Base-by-base conservation (phyloP, 2,797 vertebrate species). In the Alosa sapidissima region DNA sequence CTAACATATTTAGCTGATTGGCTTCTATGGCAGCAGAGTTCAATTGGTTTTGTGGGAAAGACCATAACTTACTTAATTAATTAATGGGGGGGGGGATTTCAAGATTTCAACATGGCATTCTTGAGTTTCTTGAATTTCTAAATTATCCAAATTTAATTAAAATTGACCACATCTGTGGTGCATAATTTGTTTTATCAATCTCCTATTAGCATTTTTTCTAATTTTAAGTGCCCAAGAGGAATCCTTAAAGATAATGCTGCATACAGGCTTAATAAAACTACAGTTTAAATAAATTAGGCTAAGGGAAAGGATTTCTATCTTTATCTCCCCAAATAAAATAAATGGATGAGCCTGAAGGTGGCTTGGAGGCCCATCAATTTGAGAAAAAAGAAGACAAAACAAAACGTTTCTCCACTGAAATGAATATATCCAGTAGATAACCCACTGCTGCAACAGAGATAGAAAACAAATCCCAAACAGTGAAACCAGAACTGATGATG, bases 341-440 rank as follows among this genome's bases (percentile, higher is more conserved):
- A 75, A 75, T 41, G 68, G 33, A 75, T 75, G 21, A 10, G 72
- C 19, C 72, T 16, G 41, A 47, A 28, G 60, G 60, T 9, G n/a
- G n/a, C 24, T 65, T n/a, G 72, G 41, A 45, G 14, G 41, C 72
- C 36, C 2, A 41, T 3, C 14, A 14, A 45, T 36, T 45, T 75
- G 21, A 33, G 14, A 45, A 47, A 65, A 24, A 28, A 21, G 14
- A 78, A 8, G 2, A 75, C 36, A 36, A 68, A 72, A 72, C 24
- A 92, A 91, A 91, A 90, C 89, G 89, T 92, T 89, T 91, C 87
- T 84, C 88, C 83, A 84, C 86, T 90, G 91, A 84, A 68, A 90
- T 86, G 90, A 90, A 93, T 93, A 89, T 94, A 91, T 86, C 91
- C 88, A 93, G 93, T 41, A 1, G 11, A 41, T 3, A 24, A 72